Evolutionary conservation across 2,797 vertebrate genomes (phyloP).

Genomic region (Poeciliopsis turneri): DNA sequence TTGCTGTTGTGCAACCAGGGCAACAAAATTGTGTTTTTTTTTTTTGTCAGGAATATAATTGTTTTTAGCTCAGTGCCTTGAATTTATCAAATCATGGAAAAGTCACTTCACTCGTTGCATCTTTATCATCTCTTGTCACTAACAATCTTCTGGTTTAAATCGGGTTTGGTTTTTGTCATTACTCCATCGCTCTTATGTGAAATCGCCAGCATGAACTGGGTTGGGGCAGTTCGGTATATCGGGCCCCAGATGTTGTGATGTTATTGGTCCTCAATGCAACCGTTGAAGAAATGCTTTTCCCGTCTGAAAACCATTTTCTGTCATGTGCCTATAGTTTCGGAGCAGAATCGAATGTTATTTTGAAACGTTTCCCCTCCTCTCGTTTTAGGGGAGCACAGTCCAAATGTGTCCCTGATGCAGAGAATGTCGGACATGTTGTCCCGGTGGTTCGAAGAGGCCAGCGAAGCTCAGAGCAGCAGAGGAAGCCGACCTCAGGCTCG

Average conservation of each 20-base stretch:
- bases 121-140: neutral
- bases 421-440: constrained; percentile 99
- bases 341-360: neutral
- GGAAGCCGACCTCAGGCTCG: constrained; percentile 86
- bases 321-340: neutral
- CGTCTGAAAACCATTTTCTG: too few relatives aligned
- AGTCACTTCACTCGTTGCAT: neutral
- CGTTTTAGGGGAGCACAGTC: constrained; percentile 90
- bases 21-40: neutral
- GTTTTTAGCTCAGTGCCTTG: neutral
- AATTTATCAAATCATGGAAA: neutral
- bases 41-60: neutral
- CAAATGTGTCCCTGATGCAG: constrained; percentile 98
- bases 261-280: neutral
- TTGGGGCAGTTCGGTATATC: neutral
- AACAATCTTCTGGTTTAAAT: neutral
- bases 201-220: neutral
- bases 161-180: too few relatives aligned
- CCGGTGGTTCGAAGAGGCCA: constrained; percentile 98
- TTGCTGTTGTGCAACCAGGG: neutral
- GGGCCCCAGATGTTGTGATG: neutral
- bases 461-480: constrained; percentile 92
- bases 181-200: too few relatives aligned
- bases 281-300: too few relatives aligned
- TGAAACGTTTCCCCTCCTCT: neutral